phyloP scores from a whole-genome alignment of 2,888 invertebrate genomes.

The Mythimna ferrago region DNA sequence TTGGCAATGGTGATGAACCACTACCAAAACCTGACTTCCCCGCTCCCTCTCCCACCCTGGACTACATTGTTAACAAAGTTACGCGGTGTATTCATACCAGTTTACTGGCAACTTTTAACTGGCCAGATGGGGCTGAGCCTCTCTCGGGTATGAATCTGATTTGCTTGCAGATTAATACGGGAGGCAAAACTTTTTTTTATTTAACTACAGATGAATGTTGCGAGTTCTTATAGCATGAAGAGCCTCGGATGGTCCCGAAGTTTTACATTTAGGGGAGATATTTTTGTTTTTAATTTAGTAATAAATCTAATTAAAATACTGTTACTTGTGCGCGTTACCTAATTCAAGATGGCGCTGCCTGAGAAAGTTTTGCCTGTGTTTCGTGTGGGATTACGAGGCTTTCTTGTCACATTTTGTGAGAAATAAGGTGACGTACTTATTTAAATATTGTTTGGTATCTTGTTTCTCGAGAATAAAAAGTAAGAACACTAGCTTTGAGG shows the following conservation, averaged over 20 bases:
- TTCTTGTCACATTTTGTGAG: slow-evolving; percentile 44
- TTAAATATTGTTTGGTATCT: background rate
- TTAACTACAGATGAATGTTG: slow-evolving; percentile 67
- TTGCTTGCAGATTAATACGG: slow-evolving; percentile 86
- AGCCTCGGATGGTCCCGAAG: slow-evolving; percentile 56
- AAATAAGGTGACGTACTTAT: slow-evolving; percentile 25
- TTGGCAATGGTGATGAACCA: no score
- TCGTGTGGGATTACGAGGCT: slow-evolving; percentile 34
- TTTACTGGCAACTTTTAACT: slow-evolving; percentile 88
- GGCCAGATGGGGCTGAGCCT: slow-evolving; percentile 87
- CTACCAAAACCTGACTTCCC: background rate
- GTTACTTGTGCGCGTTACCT: slow-evolving; percentile 54
- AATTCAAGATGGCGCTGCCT: slow-evolving; percentile 53
- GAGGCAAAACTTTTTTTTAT: slow-evolving; percentile 76
- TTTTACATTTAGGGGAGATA: slow-evolving; percentile 60
- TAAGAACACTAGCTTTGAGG: no score
- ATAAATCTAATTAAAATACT: slow-evolving; percentile 68
- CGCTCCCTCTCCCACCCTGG: slow-evolving; percentile 58
- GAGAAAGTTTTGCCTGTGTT: slow-evolving; percentile 41
- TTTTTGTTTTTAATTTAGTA: slow-evolving; percentile 65
- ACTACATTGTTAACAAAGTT: slow-evolving; percentile 81
- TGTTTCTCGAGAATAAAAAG: background rate
- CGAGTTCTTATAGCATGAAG: slow-evolving; percentile 62
- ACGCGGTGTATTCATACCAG: slow-evolving; percentile 86
- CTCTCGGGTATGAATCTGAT: slow-evolving; percentile 84